Evolutionary conservation across 2,797 vertebrate genomes (phyloP).

Genomic region (Sebastes flavidus): DNA sequence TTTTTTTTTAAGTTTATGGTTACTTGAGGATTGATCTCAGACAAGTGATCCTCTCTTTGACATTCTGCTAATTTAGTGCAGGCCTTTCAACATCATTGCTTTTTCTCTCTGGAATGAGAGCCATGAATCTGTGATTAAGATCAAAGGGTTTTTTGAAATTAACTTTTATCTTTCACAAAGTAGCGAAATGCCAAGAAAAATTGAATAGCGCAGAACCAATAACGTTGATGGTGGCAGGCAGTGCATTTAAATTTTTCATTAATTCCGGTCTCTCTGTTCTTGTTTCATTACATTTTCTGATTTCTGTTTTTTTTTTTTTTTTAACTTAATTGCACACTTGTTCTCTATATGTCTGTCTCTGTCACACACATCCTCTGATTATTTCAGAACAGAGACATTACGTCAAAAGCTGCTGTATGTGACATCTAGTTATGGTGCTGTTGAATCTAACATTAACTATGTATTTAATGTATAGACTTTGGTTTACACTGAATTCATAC

Average conservation of each 20-base stretch:
- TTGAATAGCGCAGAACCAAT: background rate
- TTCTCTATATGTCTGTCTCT: background rate
- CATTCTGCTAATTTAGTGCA: conserved; percentile 14
- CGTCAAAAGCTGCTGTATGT: background rate
- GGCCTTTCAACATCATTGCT: conserved; percentile 10
- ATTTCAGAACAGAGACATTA: background rate
- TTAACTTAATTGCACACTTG: background rate
- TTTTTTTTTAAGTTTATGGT: background rate
- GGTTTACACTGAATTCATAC: background rate
- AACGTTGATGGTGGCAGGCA: background rate
- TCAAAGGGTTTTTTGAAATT: conserved; percentile 36
- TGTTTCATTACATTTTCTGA: background rate
- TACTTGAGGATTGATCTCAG: background rate
- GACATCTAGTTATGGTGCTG: background rate
- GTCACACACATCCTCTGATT: background rate
- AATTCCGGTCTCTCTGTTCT: background rate
- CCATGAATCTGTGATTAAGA: conserved; percentile 9
- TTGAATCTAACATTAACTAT: background rate
- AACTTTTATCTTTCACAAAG: conserved; percentile 19
- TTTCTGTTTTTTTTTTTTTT: background rate
- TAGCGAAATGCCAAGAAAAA: background rate
- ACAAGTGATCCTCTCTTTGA: conserved; percentile 11
- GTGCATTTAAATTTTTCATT: background rate
- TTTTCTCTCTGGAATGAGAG: background rate
- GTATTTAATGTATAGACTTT: background rate